These are phyloP conservation scores for Sarcophaga bullata DNA, from an alignment of 1,140 invertebrate genomes.

Conservation along the genomic window DNA sequence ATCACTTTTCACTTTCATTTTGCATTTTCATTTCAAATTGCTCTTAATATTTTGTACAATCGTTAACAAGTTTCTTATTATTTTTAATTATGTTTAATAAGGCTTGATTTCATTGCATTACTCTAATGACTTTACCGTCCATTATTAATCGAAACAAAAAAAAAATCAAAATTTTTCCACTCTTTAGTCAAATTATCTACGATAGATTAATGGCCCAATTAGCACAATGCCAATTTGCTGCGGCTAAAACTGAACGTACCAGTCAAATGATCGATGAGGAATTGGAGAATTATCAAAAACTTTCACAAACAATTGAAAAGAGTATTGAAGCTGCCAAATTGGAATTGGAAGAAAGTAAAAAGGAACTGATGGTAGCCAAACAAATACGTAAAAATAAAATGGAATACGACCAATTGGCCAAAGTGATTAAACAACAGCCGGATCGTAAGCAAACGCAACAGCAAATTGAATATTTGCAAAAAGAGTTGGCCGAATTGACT, in stretches of 20 bases:
- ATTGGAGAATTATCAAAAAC: conserved; percentile 82
- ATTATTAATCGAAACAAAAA: too few species aligned
- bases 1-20: too few species aligned
- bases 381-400: conserved; percentile 87
- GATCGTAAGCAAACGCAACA: conserved; percentile 85
- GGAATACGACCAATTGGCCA: conserved; percentile 92
- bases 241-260: conserved; percentile 83
- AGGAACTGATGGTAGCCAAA: conserved; percentile 81
- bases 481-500: conserved; percentile 76
- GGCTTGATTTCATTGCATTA: too few species aligned
- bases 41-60: too few species aligned
- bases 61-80: too few species aligned
- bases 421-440: conserved; percentile 89
- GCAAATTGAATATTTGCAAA: conserved; percentile 77
- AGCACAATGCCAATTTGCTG: conserved; percentile 87
- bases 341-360: conserved; percentile 80
- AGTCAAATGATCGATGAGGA: conserved; percentile 86
- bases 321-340: conserved; percentile 80
- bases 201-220: conserved; percentile 85
- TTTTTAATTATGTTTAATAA: too few species aligned
- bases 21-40: too few species aligned
- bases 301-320: conserved; percentile 80
- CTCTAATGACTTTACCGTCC: too few species aligned
- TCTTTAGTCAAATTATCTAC: conserved; percentile 71
- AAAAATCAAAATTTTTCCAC: background rate